These are phyloP conservation scores for Drymodes brunneopygia DNA, from an alignment of 2,113 vertebrate genomes.

Conservation along the genomic window DNA sequence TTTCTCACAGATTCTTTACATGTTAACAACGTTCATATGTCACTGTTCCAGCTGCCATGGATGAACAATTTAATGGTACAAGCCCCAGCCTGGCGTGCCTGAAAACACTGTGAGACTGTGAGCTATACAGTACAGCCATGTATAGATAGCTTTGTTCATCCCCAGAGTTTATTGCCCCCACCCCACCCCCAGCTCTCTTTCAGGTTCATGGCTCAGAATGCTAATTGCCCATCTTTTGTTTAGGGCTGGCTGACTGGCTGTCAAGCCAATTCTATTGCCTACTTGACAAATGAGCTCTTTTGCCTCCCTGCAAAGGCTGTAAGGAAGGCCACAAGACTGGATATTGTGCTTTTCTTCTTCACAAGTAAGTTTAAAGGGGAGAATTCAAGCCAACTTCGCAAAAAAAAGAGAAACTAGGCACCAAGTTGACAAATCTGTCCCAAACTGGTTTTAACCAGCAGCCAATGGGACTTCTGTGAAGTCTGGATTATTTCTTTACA, in stretches of 20 bases:
- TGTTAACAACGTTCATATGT: neutral
- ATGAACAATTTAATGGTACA: neutral
- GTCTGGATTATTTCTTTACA: neutral
- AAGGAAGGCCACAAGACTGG: conserved; percentile 18
- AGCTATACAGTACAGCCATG: neutral
- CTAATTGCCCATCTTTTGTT: conserved; percentile 48
- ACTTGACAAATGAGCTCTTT: conserved; percentile 48
- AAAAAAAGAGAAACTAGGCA: neutral
- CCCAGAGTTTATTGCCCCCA: neutral
- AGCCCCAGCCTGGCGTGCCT: neutral
- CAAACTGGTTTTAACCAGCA: neutral
- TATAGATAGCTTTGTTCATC: conserved; percentile 12
- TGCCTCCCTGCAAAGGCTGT: neutral
- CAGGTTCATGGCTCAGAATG: conserved; percentile 34
- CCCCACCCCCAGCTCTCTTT: neutral
- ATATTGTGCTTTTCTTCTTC: neutral
- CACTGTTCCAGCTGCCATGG: neutral
- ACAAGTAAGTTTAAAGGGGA: neutral
- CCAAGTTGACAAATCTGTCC: neutral
- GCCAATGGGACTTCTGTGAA: neutral
- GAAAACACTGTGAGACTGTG: neutral
- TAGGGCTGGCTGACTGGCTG: conserved; percentile 10
- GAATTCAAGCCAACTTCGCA: neutral
- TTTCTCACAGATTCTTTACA: neutral
- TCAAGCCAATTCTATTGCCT: conserved; percentile 38